These are phyloP conservation scores for Rhagoletis zephyria DNA, from an alignment of 1,140 invertebrate genomes.

Conservation along the genomic window DNA sequence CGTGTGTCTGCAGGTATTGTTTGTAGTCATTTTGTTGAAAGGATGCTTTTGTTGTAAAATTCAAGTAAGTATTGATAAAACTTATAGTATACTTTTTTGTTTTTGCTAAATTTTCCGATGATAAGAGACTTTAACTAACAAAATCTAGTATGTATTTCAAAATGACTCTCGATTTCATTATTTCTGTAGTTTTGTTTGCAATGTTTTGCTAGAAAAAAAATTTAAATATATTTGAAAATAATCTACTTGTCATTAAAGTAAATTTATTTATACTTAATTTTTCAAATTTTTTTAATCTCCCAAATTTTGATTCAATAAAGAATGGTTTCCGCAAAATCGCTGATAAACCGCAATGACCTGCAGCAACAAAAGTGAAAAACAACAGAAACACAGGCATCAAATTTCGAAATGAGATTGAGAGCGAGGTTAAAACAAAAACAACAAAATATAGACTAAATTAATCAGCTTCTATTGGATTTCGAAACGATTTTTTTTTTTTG, in stretches of 20 bases:
- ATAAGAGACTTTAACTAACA: not conserved
- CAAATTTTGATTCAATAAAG: not conserved
- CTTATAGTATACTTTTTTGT: not conserved
- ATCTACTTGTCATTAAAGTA: not conserved
- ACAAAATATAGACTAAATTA: not conserved
- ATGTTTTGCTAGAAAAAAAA: not conserved
- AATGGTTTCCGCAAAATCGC: slow-evolving; percentile 24
- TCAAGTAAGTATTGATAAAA: not conserved
- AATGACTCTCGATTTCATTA: not conserved
- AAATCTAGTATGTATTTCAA: no score
- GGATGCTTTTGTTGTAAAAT: not conserved
- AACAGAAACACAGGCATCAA: not conserved
- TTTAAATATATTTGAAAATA: not conserved
- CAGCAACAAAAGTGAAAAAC: not conserved
- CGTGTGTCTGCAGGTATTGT: not conserved
- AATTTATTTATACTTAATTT: not conserved
- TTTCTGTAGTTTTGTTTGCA: not conserved
- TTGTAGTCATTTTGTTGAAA: not conserved
- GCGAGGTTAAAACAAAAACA: slow-evolving; percentile 24
- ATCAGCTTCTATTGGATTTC: not conserved
- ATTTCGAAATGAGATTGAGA: slow-evolving; percentile 34
- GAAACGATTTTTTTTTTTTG: not conserved
- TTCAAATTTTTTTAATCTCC: not conserved
- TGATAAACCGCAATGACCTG: slow-evolving; percentile 35
- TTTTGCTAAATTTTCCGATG: not conserved